Conservation (phyloP, 2,888 invertebrate genomes). For the Eilema depressum region DNA sequence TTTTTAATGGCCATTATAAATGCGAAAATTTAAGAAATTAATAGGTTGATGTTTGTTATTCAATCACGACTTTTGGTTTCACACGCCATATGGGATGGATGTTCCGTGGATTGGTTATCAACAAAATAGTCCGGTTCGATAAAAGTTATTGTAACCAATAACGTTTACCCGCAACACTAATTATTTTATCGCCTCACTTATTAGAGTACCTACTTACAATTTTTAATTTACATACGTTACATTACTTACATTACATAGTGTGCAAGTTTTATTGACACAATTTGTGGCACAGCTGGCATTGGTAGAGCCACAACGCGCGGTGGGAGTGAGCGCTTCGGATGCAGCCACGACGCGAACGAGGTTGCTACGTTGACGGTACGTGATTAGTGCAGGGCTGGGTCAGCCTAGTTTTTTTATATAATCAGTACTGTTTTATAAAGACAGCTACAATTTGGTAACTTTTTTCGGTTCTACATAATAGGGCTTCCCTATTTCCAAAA, state of each 20-base stretch:
- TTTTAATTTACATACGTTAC: conserved; percentile 3
- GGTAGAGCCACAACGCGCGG: background rate
- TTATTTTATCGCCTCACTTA: background rate
- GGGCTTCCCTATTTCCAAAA: background rate
- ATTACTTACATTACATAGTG: conserved; percentile 3
- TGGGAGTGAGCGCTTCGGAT: conserved; percentile 23
- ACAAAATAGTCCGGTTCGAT: background rate
- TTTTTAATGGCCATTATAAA: too few relatives aligned
- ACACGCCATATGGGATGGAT: background rate
- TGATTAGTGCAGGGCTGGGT: conserved; percentile 44
- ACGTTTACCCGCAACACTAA: background rate
- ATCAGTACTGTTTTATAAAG: background rate
- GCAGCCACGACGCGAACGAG: conserved; percentile 38
- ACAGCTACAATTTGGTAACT: background rate
- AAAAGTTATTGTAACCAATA: background rate
- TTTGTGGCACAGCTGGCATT: conserved; percentile 39
- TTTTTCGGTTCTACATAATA: background rate
- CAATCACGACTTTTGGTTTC: too few relatives aligned
- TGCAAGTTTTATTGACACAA: conserved; percentile 28
- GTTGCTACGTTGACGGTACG: conserved; percentile 47
- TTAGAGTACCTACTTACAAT: background rate
- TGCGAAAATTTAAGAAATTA: too few relatives aligned
- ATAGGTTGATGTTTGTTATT: too few relatives aligned
- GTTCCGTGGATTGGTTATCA: background rate
- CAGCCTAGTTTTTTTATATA: background rate